Evolutionary conservation across 2,888 invertebrate genomes (phyloP).

Genomic region (Oasisia sp.): DNA sequence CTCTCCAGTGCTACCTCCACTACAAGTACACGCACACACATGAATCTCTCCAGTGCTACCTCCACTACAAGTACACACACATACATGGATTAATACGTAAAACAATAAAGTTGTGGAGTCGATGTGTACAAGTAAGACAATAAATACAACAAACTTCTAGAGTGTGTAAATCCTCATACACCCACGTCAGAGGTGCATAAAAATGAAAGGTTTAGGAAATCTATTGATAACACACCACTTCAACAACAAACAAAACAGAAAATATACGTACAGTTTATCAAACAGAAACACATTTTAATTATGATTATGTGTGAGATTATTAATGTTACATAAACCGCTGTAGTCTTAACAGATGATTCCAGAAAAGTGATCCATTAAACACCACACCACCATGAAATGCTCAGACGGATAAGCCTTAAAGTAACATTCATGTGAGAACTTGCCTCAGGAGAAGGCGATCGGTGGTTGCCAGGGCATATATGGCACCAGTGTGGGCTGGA

Average conservation of each 20-base stretch:
- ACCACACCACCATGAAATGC: background rate
- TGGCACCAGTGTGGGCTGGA: conserved; percentile 65
- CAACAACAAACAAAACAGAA: background rate
- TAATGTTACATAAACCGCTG: background rate
- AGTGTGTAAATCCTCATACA: background rate
- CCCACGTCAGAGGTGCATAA: background rate
- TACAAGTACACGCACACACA: conserved; percentile 69
- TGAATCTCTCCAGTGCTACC: conserved; percentile 78
- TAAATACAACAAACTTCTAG: background rate
- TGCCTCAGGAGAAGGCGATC: conserved; percentile 74
- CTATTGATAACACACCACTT: background rate
- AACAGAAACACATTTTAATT: background rate
- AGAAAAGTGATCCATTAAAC: background rate
- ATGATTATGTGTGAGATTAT: background rate
- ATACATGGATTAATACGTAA: conserved; percentile 43
- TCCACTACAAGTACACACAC: conserved; percentile 69
- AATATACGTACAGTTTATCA: background rate
- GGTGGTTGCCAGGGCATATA: conserved; percentile 76
- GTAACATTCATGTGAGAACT: background rate
- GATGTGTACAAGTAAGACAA: too few relatives aligned
- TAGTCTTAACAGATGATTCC: background rate
- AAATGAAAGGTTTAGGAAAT: too few relatives aligned
- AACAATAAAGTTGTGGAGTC: too few relatives aligned
- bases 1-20: too few relatives aligned
- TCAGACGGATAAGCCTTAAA: background rate